Evolutionary conservation across 2,888 invertebrate species (phyloP).

Genomic region (Drosophila helvetica): DNA sequence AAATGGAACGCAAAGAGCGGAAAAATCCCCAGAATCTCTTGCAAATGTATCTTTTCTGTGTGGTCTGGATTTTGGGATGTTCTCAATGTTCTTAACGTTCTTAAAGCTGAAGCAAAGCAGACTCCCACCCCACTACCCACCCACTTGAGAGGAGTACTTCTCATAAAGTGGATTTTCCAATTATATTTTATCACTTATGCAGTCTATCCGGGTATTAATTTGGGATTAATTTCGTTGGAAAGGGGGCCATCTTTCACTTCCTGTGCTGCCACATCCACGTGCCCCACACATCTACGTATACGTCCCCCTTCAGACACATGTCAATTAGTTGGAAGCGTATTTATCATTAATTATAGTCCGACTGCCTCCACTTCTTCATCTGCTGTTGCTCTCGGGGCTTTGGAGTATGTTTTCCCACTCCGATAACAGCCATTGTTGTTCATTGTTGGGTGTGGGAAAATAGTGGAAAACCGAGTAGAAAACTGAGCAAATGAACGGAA

Average conservation of each 20-base stretch:
- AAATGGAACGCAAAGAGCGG: constrained; percentile 40
- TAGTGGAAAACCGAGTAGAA: not conserved
- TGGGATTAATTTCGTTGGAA: constrained; percentile 48
- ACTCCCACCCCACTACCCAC: not conserved
- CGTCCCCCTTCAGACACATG: constrained; percentile 50
- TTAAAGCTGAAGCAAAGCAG: constrained; percentile 25
- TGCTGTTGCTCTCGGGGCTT: not conserved
- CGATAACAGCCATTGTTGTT: constrained; percentile 11
- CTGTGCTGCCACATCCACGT: constrained; percentile 55
- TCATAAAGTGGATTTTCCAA: constrained; percentile 54
- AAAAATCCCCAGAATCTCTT: constrained; percentile 6
- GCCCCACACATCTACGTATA: constrained; percentile 9
- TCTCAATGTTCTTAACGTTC: not conserved
- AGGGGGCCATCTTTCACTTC: constrained; percentile 30
- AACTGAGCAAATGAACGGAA: not conserved
- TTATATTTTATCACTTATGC: constrained; percentile 62
- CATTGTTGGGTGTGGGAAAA: not conserved
- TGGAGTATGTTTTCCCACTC: constrained; percentile 30
- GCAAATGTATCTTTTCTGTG: constrained; percentile 17
- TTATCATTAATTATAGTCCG: constrained; percentile 65
- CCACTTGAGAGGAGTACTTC: constrained; percentile 24
- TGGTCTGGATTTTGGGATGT: constrained; percentile 3
- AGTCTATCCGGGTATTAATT: constrained; percentile 45
- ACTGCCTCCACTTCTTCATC: not conserved
- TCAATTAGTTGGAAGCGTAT: constrained; percentile 65